Conservation (phyloP, 2,113 vertebrate species). For the Rousettus leschenaultii region DNA sequence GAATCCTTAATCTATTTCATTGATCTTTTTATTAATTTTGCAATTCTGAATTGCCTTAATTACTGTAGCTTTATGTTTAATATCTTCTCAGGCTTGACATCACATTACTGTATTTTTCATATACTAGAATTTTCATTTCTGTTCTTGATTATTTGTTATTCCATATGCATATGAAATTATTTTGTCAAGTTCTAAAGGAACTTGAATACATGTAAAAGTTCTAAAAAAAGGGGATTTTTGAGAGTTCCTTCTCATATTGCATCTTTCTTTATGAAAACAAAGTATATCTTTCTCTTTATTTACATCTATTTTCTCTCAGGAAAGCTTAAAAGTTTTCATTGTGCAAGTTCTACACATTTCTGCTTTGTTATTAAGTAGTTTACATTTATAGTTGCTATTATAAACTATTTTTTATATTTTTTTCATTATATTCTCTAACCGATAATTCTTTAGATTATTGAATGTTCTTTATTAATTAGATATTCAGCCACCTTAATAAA, state of each 20-base stretch:
- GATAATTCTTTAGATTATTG: neutral
- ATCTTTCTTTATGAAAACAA: neutral
- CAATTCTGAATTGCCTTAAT: neutral
- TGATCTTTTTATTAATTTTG: constrained; percentile 6
- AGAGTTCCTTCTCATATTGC: neutral
- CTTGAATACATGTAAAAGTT: too few species aligned
- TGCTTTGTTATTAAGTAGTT: neutral
- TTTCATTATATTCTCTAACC: neutral
- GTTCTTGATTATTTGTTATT: neutral
- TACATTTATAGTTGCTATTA: neutral
- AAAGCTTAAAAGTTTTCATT: neutral
- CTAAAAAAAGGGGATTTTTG: neutral
- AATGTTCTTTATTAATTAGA: neutral
- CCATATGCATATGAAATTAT: neutral
- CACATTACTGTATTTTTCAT: neutral
- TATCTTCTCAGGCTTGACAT: neutral
- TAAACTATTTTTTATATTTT: neutral
- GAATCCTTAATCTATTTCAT: neutral
- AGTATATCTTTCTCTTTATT: neutral
- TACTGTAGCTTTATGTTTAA: neutral
- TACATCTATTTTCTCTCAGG: neutral
- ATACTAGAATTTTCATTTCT: neutral
- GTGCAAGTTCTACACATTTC: neutral
- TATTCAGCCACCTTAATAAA: neutral
- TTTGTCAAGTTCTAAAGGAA: neutral